Conservation (phyloP, 2,797 vertebrate species). For the Helostoma temminkii region DNA sequence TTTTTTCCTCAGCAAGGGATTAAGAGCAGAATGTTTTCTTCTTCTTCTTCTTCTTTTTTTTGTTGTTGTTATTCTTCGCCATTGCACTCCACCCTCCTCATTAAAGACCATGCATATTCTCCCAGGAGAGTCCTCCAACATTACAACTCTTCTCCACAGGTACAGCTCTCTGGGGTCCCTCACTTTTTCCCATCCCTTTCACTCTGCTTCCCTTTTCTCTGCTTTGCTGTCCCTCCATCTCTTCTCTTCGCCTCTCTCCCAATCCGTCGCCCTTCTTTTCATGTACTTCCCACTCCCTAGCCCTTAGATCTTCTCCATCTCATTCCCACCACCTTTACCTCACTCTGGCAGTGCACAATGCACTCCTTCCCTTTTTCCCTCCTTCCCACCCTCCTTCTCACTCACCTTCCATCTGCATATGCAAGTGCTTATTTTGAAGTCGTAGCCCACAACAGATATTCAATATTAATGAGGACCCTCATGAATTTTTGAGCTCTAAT, state of each 20-base stretch:
- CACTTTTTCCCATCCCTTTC: conserved; percentile 69
- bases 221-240: conserved; percentile 82
- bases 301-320: conserved; percentile 67
- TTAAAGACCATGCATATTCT: conserved; percentile 82
- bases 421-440: conserved; percentile 94
- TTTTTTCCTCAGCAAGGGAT: conserved; percentile 75
- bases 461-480: conserved; percentile 99
- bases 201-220: conserved; percentile 73
- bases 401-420: conserved; percentile 94
- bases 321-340: conserved; percentile 71
- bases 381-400: conserved; percentile 71
- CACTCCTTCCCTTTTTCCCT: conserved; percentile 42
- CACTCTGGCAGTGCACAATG: conserved; percentile 50
- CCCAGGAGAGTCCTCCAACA: conserved; percentile 80
- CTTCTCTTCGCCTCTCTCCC: conserved; percentile 81
- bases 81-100: conserved; percentile 81
- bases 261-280: conserved; percentile 72
- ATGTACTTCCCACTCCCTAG: conserved; percentile 72
- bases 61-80: conserved; percentile 76
- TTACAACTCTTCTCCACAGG: conserved; percentile 86
- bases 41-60: conserved; percentile 25
- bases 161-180: conserved; percentile 89
- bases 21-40: conserved; percentile 71
- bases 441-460: conserved; percentile 93
- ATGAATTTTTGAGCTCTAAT: conserved; percentile 99